These are phyloP conservation scores for Psettodes erumei DNA, from an alignment of 2,113 vertebrate genomes.

Conservation along the genomic window DNA sequence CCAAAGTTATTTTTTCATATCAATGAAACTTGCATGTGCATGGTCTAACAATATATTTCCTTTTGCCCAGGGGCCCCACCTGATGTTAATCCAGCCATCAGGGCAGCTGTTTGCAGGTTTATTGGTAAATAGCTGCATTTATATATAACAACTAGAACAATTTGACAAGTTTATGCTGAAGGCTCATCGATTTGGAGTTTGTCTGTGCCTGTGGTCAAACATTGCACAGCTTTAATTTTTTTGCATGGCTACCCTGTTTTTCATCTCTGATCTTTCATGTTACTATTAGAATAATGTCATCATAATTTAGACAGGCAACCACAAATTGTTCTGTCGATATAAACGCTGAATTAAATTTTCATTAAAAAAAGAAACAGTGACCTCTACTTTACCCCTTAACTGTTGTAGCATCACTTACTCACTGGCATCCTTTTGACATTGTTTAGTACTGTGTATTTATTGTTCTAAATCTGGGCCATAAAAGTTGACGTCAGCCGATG, in stretches of 20 bases:
- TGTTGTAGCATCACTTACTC: not conserved
- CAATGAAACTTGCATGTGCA: not conserved
- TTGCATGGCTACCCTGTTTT: not conserved
- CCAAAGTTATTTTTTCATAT: not conserved
- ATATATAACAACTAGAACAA: not conserved
- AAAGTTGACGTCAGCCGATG: not conserved
- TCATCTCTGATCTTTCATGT: not conserved
- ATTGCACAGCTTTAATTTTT: not conserved
- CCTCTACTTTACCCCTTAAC: not conserved
- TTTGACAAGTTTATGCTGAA: not conserved
- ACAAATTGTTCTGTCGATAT: not conserved
- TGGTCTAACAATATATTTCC: not conserved
- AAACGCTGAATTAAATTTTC: not conserved
- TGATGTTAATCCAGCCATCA: too few relatives aligned
- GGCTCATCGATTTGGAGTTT: not conserved
- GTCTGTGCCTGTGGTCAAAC: not conserved
- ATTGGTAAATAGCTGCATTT: not conserved
- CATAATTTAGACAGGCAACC: not conserved
- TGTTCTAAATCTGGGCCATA: slow-evolving; percentile 10
- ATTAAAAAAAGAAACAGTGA: not conserved
- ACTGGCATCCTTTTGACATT: not conserved
- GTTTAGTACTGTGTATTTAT: not conserved
- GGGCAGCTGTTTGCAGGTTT: not conserved
- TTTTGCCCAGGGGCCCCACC: not conserved
- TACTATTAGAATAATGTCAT: not conserved